phyloP scores from a whole-genome alignment of 2,797 vertebrate genomes.

The Channallabes apus region DNA sequence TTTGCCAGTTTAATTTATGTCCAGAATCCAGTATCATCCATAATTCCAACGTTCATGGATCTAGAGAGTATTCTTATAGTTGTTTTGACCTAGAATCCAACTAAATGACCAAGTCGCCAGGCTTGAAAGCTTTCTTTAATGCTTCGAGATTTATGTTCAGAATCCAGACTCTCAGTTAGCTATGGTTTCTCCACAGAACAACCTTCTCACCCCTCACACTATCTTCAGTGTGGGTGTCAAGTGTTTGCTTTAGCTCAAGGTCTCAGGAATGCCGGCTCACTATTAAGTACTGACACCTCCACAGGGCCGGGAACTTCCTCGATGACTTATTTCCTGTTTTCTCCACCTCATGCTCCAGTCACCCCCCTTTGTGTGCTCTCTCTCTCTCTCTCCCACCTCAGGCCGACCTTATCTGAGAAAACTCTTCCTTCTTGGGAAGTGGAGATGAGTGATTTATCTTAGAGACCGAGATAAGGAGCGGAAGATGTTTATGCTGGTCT shows the following conservation, averaged over 20 bases:
- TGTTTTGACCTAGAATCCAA: neutral
- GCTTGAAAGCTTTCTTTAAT: neutral
- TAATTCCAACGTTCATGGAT: neutral
- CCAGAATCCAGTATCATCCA: neutral
- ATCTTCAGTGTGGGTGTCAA: conserved; percentile 31
- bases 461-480: neutral
- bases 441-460: conserved; percentile 55
- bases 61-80: no score
- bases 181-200: neutral
- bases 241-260: conserved; percentile 46
- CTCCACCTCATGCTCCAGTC: conserved; percentile 13
- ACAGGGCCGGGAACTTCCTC: conserved; percentile 53
- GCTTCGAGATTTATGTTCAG: neutral
- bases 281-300: conserved; percentile 53
- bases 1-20: neutral
- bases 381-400: conserved; percentile 38
- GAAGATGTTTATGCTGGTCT: conserved; percentile 22
- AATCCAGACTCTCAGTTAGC: neutral
- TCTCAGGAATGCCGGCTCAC: conserved; percentile 42
- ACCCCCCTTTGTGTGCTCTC: conserved; percentile 24
- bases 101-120: neutral
- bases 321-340: conserved; percentile 62
- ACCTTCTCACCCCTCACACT: neutral
- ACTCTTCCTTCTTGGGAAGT: conserved; percentile 61
- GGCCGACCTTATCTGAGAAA: conserved; percentile 64